Conservation (phyloP, 1,140 invertebrate species). For the Calosoma granatense region DNA sequence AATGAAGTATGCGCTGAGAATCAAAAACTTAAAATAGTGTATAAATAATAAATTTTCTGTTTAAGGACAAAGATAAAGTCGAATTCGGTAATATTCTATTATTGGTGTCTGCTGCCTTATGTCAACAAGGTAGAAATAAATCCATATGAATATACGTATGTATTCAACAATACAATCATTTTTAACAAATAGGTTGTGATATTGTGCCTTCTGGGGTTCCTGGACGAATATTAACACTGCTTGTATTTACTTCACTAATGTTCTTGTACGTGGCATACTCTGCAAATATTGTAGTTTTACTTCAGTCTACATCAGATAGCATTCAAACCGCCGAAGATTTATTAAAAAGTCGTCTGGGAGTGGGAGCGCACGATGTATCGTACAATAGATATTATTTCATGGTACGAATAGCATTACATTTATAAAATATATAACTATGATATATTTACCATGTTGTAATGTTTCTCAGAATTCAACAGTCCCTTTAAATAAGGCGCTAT, state of each 20-base stretch:
- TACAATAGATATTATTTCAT: conserved; percentile 32
- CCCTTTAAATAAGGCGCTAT: neutral
- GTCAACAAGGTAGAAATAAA: neutral
- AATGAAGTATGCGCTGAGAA: neutral
- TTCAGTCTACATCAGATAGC: conserved; percentile 37
- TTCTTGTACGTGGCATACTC: conserved; percentile 32
- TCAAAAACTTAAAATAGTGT: neutral
- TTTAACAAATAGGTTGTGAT: conserved; percentile 4
- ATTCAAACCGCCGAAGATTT: conserved; percentile 35
- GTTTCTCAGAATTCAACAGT: neutral
- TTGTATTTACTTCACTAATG: conserved; percentile 26
- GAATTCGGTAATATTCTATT: neutral
- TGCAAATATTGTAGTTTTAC: conserved; percentile 34
- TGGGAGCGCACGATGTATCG: conserved; percentile 28
- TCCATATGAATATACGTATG: neutral
- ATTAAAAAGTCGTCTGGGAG: conserved; percentile 29
- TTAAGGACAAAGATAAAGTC: neutral
- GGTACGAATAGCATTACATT: no score
- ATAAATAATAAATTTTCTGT: neutral
- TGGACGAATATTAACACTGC: conserved; percentile 25
- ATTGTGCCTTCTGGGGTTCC: conserved; percentile 12
- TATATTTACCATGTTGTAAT: no score
- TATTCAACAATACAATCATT: neutral
- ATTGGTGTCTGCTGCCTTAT: neutral
- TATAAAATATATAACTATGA: no score